Evolutionary conservation across 1,140 invertebrate species (phyloP), one percentile per base, ranked within the genome.

Genomic region (Megalonaias nervosa): DNA sequence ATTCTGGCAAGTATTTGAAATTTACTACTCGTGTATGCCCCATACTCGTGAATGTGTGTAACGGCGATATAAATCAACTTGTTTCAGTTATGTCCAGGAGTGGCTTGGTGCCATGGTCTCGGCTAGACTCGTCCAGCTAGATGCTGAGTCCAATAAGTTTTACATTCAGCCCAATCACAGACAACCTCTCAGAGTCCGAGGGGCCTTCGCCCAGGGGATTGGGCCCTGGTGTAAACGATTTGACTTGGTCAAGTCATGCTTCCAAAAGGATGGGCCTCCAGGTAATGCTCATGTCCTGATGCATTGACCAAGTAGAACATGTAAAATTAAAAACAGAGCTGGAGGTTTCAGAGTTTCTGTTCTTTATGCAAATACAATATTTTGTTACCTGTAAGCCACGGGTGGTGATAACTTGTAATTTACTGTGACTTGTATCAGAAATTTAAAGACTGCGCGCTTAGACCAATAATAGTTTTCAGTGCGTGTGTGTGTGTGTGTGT

Each of bases 231-330:
- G 58, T n/a, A 59, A 16, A 15, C 13, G 69, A 4, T 38, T 57
- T n/a, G 58, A 77, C 21, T 31, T 23, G 14, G 15, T 77, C 4
- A 66, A 64, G 55, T 19, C 71, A 48, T 71, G 68, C 21, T 77
- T 77, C 56, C 64, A 71, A 23, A 77, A 77, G 31, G 75, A 77
- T 71, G 75, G 75, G 1, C 75, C 75, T 13, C 65, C 59, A 67
- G 75, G 75, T 77, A 77, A 57, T 9, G 6, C 62, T 67, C 9
- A 23, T 17, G 65, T 23, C 19, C 19, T 31, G 9, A 48, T 6
- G 38, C 38, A 48, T 11, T 48, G 6, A 48, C 2, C 38, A 48
- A 48, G 38, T 11, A 48, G 38, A 48, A 48, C 38, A 48, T 48
- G 11, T 48, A 11, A 48, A 11, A 0, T 48, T 11, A 6, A 4